A percentile compares a stretch with the other conserved stretches of the same genome.
Conservation (phyloP, 2,797 vertebrate species). For the Caiman crocodilus region DNA sequence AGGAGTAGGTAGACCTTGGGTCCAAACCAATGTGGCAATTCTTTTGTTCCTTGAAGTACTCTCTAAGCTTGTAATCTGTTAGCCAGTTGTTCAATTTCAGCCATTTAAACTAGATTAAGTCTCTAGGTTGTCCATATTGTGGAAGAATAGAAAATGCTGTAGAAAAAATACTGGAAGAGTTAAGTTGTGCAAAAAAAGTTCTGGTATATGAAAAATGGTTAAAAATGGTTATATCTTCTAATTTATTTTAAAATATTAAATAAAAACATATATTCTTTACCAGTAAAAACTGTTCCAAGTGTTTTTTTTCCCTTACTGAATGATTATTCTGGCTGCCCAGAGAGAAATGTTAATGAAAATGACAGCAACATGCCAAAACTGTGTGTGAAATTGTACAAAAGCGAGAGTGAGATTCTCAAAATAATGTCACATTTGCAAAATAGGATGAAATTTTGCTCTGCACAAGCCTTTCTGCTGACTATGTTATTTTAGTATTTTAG, state of each 20-base stretch:
- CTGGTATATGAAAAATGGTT: not conserved
- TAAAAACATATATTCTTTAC: not conserved
- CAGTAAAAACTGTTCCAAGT: not conserved
- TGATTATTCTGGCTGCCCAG: not conserved
- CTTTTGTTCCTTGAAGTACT: too few species aligned
- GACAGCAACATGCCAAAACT: not conserved
- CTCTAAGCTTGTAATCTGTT: not conserved
- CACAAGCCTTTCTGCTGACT: not conserved
- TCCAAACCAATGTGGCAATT: not conserved
- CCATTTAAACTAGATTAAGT: not conserved
- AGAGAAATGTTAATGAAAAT: not conserved
- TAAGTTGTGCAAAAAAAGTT: not conserved
- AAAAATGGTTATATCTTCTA: accelerated
- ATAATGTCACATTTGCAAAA: not conserved
- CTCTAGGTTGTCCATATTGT: not conserved
- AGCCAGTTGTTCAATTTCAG: not conserved
- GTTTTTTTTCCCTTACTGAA: not conserved
- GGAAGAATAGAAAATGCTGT: not conserved
- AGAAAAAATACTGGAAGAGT: not conserved
- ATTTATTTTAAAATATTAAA: not conserved
- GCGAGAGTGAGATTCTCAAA: not conserved
- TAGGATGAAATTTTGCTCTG: not conserved
- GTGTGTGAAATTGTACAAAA: not conserved
- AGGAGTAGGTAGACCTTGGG: not conserved
- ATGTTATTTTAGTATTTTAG: not conserved